Evolutionary conservation across 2,113 vertebrate genomes (phyloP).

Genomic region (Calyptommatus sinebrachiatus): DNA sequence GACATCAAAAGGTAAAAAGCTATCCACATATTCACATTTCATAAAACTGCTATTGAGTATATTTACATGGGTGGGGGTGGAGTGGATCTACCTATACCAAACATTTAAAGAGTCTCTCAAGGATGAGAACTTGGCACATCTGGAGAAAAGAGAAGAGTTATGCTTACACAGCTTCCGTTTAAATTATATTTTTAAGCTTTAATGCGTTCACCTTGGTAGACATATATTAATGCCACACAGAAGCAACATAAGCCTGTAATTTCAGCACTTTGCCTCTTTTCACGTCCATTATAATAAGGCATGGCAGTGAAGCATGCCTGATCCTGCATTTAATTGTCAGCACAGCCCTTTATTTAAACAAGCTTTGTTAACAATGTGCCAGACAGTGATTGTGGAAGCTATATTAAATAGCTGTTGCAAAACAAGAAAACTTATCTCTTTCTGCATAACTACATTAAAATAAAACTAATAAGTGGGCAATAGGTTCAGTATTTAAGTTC

Average conservation of each 20-base stretch:
- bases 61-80: background rate
- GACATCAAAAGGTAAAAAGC: constrained; percentile 1
- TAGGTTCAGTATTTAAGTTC: background rate
- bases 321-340: constrained; percentile 64
- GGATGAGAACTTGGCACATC: constrained; percentile 47
- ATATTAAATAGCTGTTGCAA: constrained; percentile 50
- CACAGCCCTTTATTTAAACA: constrained; percentile 68
- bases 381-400: constrained; percentile 53
- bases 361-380: constrained; percentile 63
- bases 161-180: constrained; percentile 50
- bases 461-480: background rate
- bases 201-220: constrained; percentile 67
- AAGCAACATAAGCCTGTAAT: constrained; percentile 58
- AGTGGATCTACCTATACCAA: constrained; percentile 32
- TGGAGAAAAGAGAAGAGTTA: constrained; percentile 53
- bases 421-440: constrained; percentile 22
- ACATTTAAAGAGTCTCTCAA: constrained; percentile 44
- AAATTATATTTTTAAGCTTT: constrained; percentile 63
- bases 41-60: constrained; percentile 16
- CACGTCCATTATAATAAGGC: constrained; percentile 64
- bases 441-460: constrained; percentile 21
- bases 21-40: constrained; percentile 42
- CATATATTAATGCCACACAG: constrained; percentile 59
- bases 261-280: constrained; percentile 61
- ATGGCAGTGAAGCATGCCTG: constrained; percentile 54